phyloP scores from a whole-genome alignment of 2,113 vertebrate genomes.

The Amblyornis subalaris region DNA sequence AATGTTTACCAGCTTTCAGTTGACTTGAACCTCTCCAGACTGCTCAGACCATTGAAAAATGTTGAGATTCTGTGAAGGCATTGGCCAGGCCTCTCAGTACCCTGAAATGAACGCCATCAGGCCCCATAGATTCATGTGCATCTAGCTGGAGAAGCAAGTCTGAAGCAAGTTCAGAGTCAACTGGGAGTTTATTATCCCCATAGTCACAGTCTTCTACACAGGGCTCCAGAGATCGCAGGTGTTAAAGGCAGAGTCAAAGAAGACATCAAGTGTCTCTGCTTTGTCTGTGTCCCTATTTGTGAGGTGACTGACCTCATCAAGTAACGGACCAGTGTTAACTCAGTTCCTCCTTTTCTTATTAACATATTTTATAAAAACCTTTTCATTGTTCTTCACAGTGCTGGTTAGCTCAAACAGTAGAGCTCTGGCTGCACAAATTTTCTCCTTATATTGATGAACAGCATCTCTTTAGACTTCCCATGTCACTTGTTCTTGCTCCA shows the following conservation, averaged over 20 bases:
- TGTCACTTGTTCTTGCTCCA: background rate
- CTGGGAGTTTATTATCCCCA: background rate
- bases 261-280: background rate
- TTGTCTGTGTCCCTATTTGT: background rate
- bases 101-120: background rate
- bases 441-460: accelerated
- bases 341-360: background rate
- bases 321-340: background rate
- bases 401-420: background rate
- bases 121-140: background rate
- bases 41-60: background rate
- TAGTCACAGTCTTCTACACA: background rate
- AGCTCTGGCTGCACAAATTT: background rate
- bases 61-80: accelerated
- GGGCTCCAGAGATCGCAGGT: background rate
- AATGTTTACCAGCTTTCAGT: background rate
- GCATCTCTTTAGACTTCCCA: background rate
- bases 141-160: background rate
- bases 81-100: background rate
- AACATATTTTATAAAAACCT: background rate
- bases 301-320: background rate
- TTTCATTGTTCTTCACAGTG: background rate
- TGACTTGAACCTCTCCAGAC: background rate
- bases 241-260: background rate
- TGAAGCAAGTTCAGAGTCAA: background rate